Evolutionary conservation across 2,888 invertebrate genomes (phyloP), one percentile per base, ranked within the genome.

Genomic region (Bhutanitis thaidina): DNA sequence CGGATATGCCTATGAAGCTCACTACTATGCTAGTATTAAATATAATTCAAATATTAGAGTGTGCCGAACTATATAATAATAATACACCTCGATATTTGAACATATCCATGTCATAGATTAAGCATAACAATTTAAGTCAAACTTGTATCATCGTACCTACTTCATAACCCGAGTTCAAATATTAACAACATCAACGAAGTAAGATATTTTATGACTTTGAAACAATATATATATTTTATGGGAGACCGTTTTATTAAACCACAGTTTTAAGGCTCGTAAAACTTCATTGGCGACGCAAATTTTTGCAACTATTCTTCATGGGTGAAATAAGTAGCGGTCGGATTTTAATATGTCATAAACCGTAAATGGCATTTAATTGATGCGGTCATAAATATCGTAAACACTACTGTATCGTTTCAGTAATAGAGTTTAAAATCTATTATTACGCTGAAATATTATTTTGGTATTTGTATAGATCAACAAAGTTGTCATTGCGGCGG

Each of bases 301-400:
- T 77, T 76, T 71, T 62, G 61, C 65, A 62, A 59, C 68, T 64
- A 67, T 64, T 64, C 63, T 57, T 67, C 62, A 64, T 63, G 69
- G 65, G 67, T 67, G 67, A 72, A 74, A 71, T 71, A 68, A 69
- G 67, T 66, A 62, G 55, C 59, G 57, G 62, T 64, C 65, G 59
- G 66, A 69, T 73, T 81, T 78, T 77, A 80, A 77, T 79, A 80
- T 71, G 66, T 68, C 74, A 70, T 79, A 76, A 80, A 80, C 67
- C 65, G 69, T 67, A 64, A 68, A 56, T 56, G 63, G 61, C 59
- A 65, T 53, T 53, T 56, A 60, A 57, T 61, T 58, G 43, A 54
- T 49, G 15, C 34, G 12, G 40, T 34, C 7, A 34, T 1, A 8
- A 34, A 44, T 39, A 14, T 43, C 15, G 8, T 7, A 53, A 36